Base-by-base conservation (phyloP, 2,888 invertebrate genomes). In the Drosophila fungiperda region DNA sequence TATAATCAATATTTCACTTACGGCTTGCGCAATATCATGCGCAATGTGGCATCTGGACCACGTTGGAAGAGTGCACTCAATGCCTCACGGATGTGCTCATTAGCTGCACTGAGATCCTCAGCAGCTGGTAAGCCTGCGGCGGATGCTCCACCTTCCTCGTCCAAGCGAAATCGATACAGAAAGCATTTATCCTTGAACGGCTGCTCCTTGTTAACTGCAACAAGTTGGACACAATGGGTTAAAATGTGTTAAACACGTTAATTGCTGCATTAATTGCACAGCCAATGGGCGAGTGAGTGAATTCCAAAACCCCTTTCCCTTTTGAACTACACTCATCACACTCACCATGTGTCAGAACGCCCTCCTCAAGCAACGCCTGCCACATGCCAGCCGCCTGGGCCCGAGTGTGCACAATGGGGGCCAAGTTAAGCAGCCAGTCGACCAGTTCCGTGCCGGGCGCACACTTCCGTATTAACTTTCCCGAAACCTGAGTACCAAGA, bases 101-200 rank as follows among this genome's bases (percentile, higher is more conserved):
- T 96, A 55, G 96, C 96, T 67, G 95, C 94, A 68, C 94, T 94
- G 58, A 95, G 93, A 83, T 96, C 95, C 80, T 95, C 95, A 66
- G 94, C 88, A 32, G 94, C 93, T 38, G 95, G 95, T 67, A 93
- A 92, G 23, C 94, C 94, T 33, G 94, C 94, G n/a, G 87, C 87
- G 15, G 85, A 75, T 59, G 94, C 94, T 23, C 94, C 94, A 32
- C 94, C 94, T 71, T 96, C 95, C 90, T 96, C 95, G 92, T 96
- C 96, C 92, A 96, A 95, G 91, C 95, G 95, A 94, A 97, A 97
- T 69, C 96, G 96, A 93, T 97, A 97, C 87, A 97, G 95, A 91
- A 97, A 95, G 92, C 96, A 96, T 94, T 96, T 96, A 94, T 97
- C 97, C 92, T 96, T 95, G 94, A 97, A 97, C 58, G 96, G 95